phyloP scores from a whole-genome alignment of 2,888 invertebrate genomes.

The Archips xylosteana region DNA sequence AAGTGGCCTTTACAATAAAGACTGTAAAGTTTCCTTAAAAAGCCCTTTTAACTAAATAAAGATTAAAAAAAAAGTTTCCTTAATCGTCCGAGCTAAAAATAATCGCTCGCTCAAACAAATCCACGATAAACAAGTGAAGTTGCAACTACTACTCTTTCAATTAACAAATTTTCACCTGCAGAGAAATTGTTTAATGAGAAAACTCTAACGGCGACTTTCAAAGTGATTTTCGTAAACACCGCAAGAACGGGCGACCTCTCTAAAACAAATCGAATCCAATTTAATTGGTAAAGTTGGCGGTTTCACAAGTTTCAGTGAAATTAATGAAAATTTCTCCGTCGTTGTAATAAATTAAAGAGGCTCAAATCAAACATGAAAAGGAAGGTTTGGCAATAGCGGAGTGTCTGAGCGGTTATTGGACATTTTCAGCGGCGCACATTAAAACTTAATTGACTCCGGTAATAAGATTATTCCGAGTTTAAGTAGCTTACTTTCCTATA shows the following conservation, averaged over 20 bases:
- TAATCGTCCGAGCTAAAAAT: background rate
- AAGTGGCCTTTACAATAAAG: too few relatives aligned
- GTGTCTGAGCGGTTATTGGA: slow-evolving; percentile 14
- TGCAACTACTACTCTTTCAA: slow-evolving; percentile 25
- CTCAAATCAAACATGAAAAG: slow-evolving; percentile 43
- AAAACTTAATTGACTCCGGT: slow-evolving; percentile 3
- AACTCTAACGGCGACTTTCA: slow-evolving; percentile 36
- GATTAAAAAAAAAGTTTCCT: too few relatives aligned
- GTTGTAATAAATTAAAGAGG: slow-evolving; percentile 39
- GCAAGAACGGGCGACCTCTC: slow-evolving; percentile 37
- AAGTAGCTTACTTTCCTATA: background rate
- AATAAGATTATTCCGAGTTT: slow-evolving; percentile 5
- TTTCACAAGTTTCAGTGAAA: slow-evolving; percentile 40
- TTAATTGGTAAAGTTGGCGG: slow-evolving; percentile 44
- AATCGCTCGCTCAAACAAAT: slow-evolving; percentile 2
- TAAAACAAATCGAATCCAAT: slow-evolving; percentile 42
- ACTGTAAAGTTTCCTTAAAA: too few relatives aligned
- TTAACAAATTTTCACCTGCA: slow-evolving; percentile 33
- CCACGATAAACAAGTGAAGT: background rate
- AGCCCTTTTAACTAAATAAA: too few relatives aligned
- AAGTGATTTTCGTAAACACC: slow-evolving; percentile 42
- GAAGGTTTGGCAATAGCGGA: slow-evolving; percentile 24
- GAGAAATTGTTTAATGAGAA: slow-evolving; percentile 39
- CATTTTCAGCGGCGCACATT: slow-evolving; percentile 9
- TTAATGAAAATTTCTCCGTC: slow-evolving; percentile 38